Base-by-base conservation (phyloP, 2,888 invertebrate genomes). In the Amiota communis region DNA sequence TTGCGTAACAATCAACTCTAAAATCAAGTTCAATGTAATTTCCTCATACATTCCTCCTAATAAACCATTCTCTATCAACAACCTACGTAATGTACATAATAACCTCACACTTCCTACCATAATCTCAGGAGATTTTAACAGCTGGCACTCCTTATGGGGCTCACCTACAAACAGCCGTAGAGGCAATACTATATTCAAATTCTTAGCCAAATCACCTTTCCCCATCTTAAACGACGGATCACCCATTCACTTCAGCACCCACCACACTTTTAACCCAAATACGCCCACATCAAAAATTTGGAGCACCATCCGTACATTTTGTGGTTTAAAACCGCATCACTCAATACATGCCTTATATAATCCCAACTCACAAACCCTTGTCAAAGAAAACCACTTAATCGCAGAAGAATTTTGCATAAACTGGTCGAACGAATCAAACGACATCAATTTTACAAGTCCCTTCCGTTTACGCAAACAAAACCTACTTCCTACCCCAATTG, bases 91-190 rank as follows among this genome's bases (percentile, higher is more conserved):
- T 13, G 73, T 70, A 51, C 48, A 69, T 20, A 47, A 71, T 64
- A 57, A 47, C 3, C 57, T 68, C 23, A 15, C 49, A 46, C 59
- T 49, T 57, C 76, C 71, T 11, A 57, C 63, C 8, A 2, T 73
- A 46, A 63, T 71, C 15, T 70, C 70, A 4, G 73, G 73, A 15
- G 68, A 75, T 48, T 72, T 72, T 10, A 74, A 72, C 17, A 49
- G 72, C 8, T 72, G 71, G 71, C 69, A 73, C n/a, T n/a, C n/a
- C n/a, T n/a, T n/a, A n/a, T n/a, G n/a, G n/a, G n/a, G n/a, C 47
- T 17, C 23, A 63, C 70, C 20, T 47, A n/a, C n/a, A n/a, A n/a
- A n/a, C n/a, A n/a, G n/a, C n/a, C n/a, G n/a, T n/a, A n/a, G n/a
- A n/a, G n/a, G n/a, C n/a, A n/a, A n/a, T n/a, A n/a, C n/a, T n/a